A percentile compares a stretch with the other conserved stretches of the same genome.
phyloP scores from a whole-genome alignment of 2,888 invertebrate species.

The Aporophyla nigra region DNA sequence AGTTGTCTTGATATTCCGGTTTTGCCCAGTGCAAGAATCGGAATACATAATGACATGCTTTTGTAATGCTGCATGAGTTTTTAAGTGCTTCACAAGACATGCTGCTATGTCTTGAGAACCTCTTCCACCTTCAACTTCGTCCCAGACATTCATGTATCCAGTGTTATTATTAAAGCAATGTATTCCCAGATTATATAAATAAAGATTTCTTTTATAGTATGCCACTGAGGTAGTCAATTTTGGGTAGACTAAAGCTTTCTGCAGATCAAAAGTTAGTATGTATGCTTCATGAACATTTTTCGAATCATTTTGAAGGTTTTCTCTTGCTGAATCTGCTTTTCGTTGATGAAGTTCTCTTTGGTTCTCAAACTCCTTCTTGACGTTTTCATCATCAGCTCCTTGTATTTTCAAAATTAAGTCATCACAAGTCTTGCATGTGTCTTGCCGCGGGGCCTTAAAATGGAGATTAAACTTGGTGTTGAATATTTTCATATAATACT shows the following conservation, averaged over 20 bases:
- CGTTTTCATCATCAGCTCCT: slow-evolving; percentile 46
- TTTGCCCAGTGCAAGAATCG: slow-evolving; percentile 71
- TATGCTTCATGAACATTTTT: slow-evolving; percentile 52
- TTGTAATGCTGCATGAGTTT: slow-evolving; percentile 48
- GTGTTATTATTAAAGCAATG: slow-evolving; percentile 38
- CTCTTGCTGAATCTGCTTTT: slow-evolving; percentile 59
- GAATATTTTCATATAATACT: slow-evolving; percentile 53
- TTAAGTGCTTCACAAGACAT: slow-evolving; percentile 60
- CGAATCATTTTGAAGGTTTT: slow-evolving; percentile 53
- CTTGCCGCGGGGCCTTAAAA: slow-evolving; percentile 44
- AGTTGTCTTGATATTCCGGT: slow-evolving; percentile 58
- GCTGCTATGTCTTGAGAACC: slow-evolving; percentile 69
- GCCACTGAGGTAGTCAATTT: slow-evolving; percentile 65
- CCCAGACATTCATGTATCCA: slow-evolving; percentile 64
- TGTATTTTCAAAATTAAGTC: slow-evolving; percentile 47
- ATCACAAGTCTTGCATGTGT: slow-evolving; percentile 57
- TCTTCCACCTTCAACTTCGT: slow-evolving; percentile 67
- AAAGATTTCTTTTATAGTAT: slow-evolving; percentile 71
- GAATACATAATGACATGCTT: slow-evolving; percentile 69
- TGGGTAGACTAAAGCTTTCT: slow-evolving; percentile 66
- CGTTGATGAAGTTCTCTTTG: slow-evolving; percentile 52
- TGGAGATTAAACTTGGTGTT: slow-evolving; percentile 49
- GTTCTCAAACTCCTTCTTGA: slow-evolving; percentile 33
- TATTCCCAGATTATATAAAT: slow-evolving; percentile 55
- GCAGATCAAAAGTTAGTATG: slow-evolving; percentile 49